A percentile compares a stretch with the other conserved stretches of the same genome.
These are phyloP conservation scores for Fissipunctia ypsillon DNA, from an alignment of 2,888 invertebrate species.

Conservation along the genomic window DNA sequence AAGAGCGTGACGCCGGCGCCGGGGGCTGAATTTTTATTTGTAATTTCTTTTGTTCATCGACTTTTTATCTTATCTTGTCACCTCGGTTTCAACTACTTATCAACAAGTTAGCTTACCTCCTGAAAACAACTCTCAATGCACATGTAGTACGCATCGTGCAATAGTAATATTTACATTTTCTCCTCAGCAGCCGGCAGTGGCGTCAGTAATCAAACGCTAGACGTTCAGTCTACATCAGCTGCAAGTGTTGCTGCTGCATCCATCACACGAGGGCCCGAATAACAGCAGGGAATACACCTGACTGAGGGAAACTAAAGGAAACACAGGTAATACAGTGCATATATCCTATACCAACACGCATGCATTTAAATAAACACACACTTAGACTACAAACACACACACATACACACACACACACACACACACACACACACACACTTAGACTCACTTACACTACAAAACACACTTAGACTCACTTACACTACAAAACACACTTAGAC, in stretches of 20 bases:
- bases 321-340: background rate
- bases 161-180: constrained; percentile 24
- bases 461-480: too few relatives aligned
- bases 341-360: background rate
- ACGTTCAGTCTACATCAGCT: constrained; percentile 73
- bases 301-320: background rate
- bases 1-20: background rate
- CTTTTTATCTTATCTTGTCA: background rate
- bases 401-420: too few relatives aligned
- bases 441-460: too few relatives aligned
- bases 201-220: constrained; percentile 57
- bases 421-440: too few relatives aligned
- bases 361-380: background rate
- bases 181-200: constrained; percentile 11
- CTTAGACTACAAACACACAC: too few relatives aligned
- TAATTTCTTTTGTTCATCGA: background rate
- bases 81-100: background rate
- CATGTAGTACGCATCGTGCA: background rate
- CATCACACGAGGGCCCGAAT: constrained; percentile 53
- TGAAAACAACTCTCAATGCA: background rate
- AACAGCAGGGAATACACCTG: constrained; percentile 44
- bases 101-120: background rate
- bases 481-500: too few relatives aligned
- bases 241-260: constrained; percentile 71
- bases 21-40: background rate